Evolutionary conservation across 2,888 invertebrate species (phyloP).

Genomic region (Leucophora obtusa): DNA sequence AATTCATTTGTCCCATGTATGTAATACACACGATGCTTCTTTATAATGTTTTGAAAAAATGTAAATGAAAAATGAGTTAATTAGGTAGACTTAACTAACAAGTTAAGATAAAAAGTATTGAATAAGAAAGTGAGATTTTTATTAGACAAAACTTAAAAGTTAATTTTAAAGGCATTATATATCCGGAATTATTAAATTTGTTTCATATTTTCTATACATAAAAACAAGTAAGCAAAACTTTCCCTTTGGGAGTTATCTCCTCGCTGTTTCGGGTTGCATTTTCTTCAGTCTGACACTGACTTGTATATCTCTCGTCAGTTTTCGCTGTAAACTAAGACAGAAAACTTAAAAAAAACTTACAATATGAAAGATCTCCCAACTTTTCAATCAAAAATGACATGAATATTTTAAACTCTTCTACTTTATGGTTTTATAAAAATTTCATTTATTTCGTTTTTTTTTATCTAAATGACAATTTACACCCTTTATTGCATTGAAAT

Average conservation of each 20-base stretch:
- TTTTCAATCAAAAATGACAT: conserved; percentile 1
- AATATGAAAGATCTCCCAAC: background rate
- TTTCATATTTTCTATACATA: no score
- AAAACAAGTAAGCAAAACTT: no score
- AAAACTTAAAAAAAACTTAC: background rate
- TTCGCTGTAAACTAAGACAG: background rate
- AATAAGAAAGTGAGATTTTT: background rate
- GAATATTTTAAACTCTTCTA: background rate
- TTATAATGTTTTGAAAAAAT: conserved; percentile 23
- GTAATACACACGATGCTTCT: conserved; percentile 51
- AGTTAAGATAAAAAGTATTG: background rate
- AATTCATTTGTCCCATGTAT: no score
- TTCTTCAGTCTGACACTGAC: no score
- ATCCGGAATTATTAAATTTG: no score
- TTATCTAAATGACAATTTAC: conserved; percentile 40
- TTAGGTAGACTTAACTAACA: conserved; percentile 68
- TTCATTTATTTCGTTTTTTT: background rate
- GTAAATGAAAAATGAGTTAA: conserved; percentile 78
- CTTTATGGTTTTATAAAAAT: conserved; percentile 8
- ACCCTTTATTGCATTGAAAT: conserved; percentile 18
- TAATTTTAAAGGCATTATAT: no score
- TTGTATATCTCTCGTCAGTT: no score
- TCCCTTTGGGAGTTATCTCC: no score
- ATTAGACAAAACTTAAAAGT: background rate
- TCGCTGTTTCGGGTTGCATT: no score